phyloP scores from a whole-genome alignment of 2,113 vertebrate genomes.

The Hepsetus odoe region DNA sequence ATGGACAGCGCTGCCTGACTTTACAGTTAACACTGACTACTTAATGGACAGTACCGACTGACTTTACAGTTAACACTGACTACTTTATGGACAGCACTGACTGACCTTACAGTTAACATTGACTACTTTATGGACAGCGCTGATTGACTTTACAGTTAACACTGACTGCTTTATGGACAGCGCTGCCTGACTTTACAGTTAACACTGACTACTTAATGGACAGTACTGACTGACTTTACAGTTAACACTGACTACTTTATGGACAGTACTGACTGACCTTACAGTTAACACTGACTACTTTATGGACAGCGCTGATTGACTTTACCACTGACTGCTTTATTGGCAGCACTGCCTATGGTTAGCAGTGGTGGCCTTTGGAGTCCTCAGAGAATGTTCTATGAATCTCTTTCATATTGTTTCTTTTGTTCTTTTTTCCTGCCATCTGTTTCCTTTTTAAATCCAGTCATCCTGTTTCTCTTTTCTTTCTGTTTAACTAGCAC shows the following conservation, averaged over 20 bases:
- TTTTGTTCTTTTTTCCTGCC: slow-evolving; percentile 3
- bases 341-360: background rate
- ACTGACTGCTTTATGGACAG: background rate
- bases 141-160: background rate
- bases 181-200: background rate
- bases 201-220: background rate
- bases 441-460: slow-evolving; percentile 9
- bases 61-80: no score
- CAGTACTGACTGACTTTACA: background rate
- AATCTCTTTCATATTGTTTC: background rate
- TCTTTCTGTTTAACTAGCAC: background rate
- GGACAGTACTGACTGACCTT: background rate
- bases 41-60: background rate
- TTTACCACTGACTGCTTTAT: background rate
- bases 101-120: background rate
- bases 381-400: background rate
- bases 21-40: no score
- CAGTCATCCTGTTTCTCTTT: background rate
- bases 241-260: background rate
- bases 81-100: background rate
- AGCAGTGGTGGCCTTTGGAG: background rate
- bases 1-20: no score
- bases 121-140: background rate
- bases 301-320: background rate
- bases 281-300: background rate